phyloP scores from a whole-genome alignment of 2,888 invertebrate species.

The Coecobrya sp. region DNA sequence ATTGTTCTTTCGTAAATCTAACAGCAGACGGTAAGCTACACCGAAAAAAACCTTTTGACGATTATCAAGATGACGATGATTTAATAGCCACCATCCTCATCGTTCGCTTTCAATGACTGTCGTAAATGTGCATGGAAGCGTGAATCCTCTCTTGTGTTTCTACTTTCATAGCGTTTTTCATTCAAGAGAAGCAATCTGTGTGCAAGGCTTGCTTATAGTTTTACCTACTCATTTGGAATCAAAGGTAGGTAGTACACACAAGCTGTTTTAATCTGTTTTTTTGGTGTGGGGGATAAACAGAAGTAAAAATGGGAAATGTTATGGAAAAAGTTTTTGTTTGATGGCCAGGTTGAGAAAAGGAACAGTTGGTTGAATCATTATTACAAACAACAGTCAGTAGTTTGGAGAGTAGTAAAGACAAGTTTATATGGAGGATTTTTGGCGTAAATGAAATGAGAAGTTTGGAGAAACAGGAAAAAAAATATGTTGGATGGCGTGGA shows the following conservation, averaged over 20 bases:
- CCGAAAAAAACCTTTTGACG: not conserved
- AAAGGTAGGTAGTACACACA: no score
- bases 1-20: not conserved
- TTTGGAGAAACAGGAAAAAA: no score
- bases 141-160: not conserved
- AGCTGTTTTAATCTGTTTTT: not conserved
- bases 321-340: not conserved
- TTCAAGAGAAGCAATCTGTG: not conserved
- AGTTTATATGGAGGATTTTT: not conserved
- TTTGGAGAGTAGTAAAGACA: no score
- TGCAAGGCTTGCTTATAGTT: not conserved
- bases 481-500: not conserved
- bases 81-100: not conserved
- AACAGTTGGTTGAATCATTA: not conserved
- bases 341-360: not conserved
- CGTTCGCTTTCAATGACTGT: not conserved
- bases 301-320: not conserved
- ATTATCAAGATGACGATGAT: not conserved
- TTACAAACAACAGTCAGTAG: not conserved
- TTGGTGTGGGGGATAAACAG: not conserved
- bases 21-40: not conserved
- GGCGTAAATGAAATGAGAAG: no score
- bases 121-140: not conserved
- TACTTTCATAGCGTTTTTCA: not conserved
- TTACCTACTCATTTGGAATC: not conserved